These are phyloP conservation scores for Catostylus mosaicus DNA, from an alignment of 30 jellyfish, hydroid and myxozoan genomes.

Conservation along the genomic window DNA sequence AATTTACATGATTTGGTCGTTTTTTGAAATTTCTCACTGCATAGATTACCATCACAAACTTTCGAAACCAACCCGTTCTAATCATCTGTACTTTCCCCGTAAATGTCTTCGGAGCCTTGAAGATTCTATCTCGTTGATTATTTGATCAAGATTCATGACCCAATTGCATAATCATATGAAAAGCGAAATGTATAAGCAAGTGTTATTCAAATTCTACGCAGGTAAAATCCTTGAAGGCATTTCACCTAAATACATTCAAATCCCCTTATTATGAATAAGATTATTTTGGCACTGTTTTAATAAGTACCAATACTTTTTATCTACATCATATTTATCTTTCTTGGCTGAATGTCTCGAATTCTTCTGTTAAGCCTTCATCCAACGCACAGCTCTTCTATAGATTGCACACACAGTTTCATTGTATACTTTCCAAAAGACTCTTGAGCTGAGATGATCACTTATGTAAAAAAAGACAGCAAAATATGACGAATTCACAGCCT, in stretches of 20 bases:
- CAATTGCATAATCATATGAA: background rate
- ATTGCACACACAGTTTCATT: background rate
- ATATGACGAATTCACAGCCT: too few species aligned
- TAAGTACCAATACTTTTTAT: background rate
- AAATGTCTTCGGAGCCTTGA: background rate
- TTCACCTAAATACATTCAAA: background rate
- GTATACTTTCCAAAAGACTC: background rate
- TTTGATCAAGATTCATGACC: background rate
- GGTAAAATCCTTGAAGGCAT: background rate
- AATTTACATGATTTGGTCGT: too few species aligned
- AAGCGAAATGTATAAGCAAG: background rate
- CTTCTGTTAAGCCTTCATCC: background rate
- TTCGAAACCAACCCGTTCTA: too few species aligned
- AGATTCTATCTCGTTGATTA: background rate
- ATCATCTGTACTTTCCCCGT: too few species aligned
- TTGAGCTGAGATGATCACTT: too few species aligned
- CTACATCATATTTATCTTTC: background rate
- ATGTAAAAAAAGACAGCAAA: too few species aligned
- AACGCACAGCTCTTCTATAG: background rate
- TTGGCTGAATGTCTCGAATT: conserved; percentile 12
- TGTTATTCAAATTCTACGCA: background rate
- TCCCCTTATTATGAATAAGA: background rate
- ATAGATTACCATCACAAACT: too few species aligned
- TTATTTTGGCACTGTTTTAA: conserved; percentile 7
- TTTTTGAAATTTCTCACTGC: too few species aligned